phyloP scores from a whole-genome alignment of 2,797 vertebrate genomes.

The Linurgus olivaceus region DNA sequence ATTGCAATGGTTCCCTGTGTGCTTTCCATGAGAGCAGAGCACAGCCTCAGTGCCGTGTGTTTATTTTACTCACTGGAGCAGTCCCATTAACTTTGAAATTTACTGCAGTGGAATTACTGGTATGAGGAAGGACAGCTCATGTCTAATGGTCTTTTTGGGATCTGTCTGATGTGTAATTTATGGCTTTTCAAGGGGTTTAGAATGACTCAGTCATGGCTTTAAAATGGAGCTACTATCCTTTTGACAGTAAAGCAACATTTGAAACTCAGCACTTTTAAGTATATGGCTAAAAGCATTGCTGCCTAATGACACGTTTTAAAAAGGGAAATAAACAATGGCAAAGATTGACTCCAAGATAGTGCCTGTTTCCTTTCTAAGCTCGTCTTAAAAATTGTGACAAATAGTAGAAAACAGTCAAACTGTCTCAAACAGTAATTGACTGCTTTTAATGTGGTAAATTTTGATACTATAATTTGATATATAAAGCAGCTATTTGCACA shows the following conservation, averaged over 20 bases:
- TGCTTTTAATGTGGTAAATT: not conserved
- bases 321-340: not conserved
- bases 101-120: conserved; percentile 32
- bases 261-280: not conserved
- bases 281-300: conserved; percentile 23
- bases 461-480: not conserved
- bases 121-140: conserved; percentile 6
- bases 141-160: conserved; percentile 51
- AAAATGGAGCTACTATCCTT: conserved; percentile 10
- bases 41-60: not conserved
- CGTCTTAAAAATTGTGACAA: conserved; percentile 12
- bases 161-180: conserved; percentile 1
- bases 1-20: not conserved
- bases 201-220: conserved; percentile 13
- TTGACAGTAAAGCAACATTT: conserved; percentile 29
- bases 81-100: conserved; percentile 51
- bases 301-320: not conserved
- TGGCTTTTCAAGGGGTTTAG: conserved; percentile 9
- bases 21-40: not conserved
- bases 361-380: not conserved
- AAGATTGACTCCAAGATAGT: not conserved
- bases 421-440: not conserved
- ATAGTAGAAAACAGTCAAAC: not conserved
- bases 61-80: conserved; percentile 41
- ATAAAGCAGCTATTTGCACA: conserved; percentile 12